These are phyloP conservation scores for Oxygymnocypris stewartii DNA, from an alignment of 2,113 vertebrate species.

Conservation along the genomic window DNA sequence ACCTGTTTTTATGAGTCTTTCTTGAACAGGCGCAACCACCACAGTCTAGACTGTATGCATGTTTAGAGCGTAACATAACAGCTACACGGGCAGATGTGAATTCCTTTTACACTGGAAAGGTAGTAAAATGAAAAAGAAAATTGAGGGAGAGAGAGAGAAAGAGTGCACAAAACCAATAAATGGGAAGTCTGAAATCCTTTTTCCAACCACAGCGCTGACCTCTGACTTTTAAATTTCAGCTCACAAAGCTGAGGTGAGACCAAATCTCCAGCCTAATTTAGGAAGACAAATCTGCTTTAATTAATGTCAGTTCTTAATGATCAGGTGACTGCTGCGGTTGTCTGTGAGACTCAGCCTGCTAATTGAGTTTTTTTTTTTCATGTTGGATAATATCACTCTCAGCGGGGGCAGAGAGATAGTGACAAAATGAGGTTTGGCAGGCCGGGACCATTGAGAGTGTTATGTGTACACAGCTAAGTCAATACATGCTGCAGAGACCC, in stretches of 20 bases:
- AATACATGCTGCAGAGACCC: conserved; percentile 31
- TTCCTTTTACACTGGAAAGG: conserved; percentile 33
- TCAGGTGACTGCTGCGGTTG: conserved; percentile 63
- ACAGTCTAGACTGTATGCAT: conserved; percentile 54
- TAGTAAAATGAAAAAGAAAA: conserved; percentile 41
- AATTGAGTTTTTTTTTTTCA: conserved; percentile 45
- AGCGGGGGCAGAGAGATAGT: conserved; percentile 26
- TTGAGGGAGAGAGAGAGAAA: neutral
- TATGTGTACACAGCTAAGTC: conserved; percentile 45
- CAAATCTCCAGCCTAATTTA: conserved; percentile 63
- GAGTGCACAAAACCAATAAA: neutral
- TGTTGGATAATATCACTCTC: conserved; percentile 27
- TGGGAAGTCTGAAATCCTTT: conserved; percentile 19
- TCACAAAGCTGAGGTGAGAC: conserved; percentile 62
- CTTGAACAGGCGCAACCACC: conserved; percentile 42
- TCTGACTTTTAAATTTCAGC: conserved; percentile 39
- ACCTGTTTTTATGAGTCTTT: conserved; percentile 32
- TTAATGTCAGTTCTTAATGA: conserved; percentile 63
- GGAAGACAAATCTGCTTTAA: conserved; percentile 67
- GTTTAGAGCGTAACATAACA: conserved; percentile 17
- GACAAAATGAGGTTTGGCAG: conserved; percentile 43
- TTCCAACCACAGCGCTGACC: conserved; percentile 12
- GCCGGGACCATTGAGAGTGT: neutral
- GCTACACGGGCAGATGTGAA: conserved; percentile 9
- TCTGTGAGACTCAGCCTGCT: conserved; percentile 50